Evolutionary conservation across 1,140 invertebrate species (phyloP), one percentile per base, ranked within the genome.

Genomic region (Polypedilum vanderplanki): DNA sequence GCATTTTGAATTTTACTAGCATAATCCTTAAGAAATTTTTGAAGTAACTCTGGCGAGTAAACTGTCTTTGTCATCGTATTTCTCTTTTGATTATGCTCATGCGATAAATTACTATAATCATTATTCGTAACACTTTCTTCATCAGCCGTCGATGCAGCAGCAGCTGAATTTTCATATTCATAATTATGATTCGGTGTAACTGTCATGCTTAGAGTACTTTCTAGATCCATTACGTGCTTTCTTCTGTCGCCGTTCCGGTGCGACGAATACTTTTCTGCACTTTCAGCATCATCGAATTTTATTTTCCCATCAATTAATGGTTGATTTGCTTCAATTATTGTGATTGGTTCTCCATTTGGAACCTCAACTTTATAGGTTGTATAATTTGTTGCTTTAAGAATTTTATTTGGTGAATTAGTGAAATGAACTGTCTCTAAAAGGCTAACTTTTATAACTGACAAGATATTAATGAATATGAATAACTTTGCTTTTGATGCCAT

Each of bases 21-120:
- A 77, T 88, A 87, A 22, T 86, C 83, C 75, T 86, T 83, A 41
- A 88, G 82, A 77, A 87, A 87, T 77, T 87, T 86, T 75, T 88
- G 86, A 33, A 88, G 77, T 22, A 86, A 84, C 24, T 87, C 85
- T 0, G 85, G 83, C 0, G 79, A 77, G 74, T 78, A 78, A 7
- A 79, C 77, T 8, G 84, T 82, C n/a, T 81, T 81, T 7, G 78
- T 78, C 8, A 78, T 78, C 4, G 81, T 80, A 75, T 80, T 77
- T 40, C 78, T 78, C 8, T 81, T 78, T 41, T 79, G 76, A 65
- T 81, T 82, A 74, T 81, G 81, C 77, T 84, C 81, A 75, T n/a
- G 65, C 20, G 65, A 70, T 17, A 70, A 18, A 70, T 70, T 70
- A 20, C 65, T 22, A 70, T 70, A 70, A 70, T 70, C 65, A 70